phyloP scores from a whole-genome alignment of 2,797 vertebrate genomes.

The Labroides dimidiatus region DNA sequence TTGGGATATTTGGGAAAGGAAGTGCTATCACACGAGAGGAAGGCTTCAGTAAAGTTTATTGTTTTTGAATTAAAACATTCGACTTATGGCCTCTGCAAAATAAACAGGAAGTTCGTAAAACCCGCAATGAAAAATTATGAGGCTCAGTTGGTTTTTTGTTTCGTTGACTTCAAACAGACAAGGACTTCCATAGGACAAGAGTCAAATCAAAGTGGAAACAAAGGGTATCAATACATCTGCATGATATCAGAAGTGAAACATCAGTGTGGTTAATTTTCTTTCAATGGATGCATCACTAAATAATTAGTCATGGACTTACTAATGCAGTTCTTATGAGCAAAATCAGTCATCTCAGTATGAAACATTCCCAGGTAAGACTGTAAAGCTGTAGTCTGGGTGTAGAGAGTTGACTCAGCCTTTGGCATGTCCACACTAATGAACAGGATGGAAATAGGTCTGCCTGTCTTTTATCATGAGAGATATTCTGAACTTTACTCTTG shows the following conservation, averaged over 20 bases:
- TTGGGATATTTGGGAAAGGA: slow-evolving; percentile 27
- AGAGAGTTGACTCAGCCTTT: slow-evolving; percentile 47
- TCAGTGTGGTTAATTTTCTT: neutral
- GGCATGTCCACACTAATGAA: slow-evolving; percentile 65
- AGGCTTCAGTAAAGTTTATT: neutral
- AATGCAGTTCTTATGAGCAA: neutral
- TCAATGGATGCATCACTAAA: neutral
- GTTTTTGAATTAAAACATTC: neutral
- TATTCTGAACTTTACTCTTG: slow-evolving; percentile 72
- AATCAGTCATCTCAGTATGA: slow-evolving; percentile 15
- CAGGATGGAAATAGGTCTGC: slow-evolving; percentile 63
- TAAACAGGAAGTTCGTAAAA: neutral
- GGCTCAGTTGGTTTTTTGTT: neutral
- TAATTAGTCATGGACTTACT: neutral
- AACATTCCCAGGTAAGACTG: slow-evolving; percentile 51
- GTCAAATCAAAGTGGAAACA: neutral
- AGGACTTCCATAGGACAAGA: neutral
- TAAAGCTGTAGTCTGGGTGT: slow-evolving; percentile 33
- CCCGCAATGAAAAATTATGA: neutral
- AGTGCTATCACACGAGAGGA: neutral
- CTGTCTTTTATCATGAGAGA: slow-evolving; percentile 74
- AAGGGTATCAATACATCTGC: neutral
- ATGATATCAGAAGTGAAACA: neutral
- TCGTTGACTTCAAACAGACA: neutral
- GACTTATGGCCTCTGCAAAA: neutral